Evolutionary conservation across 2,113 vertebrate species (phyloP), one percentile per base, ranked within the genome.

Genomic region (Gavialis gangeticus): DNA sequence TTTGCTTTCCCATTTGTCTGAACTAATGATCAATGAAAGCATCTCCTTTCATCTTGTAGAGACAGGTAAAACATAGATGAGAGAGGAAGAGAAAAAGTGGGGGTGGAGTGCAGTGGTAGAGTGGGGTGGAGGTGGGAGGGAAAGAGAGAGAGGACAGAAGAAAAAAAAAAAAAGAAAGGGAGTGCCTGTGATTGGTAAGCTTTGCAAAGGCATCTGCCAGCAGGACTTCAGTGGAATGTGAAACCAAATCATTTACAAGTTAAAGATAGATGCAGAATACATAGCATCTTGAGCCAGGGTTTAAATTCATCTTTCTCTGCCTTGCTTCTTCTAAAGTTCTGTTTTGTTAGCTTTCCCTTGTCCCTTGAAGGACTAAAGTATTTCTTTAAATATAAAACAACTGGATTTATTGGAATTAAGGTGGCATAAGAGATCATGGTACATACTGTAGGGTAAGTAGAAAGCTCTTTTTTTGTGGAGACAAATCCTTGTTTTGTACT

Each of bases 251-350:
- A 97, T 98, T 99, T 98, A 98, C 97, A 98, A 98, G 99, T 99
- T 99, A 99, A 99, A 99, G 99, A 99, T 99, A 99, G 99, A 98
- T 97, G 84, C 98, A 96, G 98, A 97, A 89, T 93, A 98, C 97
- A 95, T 97, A 97, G 97, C 97, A 96, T 97, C 97, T 97, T 96
- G 97, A 97, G 97, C 98, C 98, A 97, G 98, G 97, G 96, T 98
- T 98, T 98, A 98, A 98, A 98, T 98, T 98, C 98, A 97, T 94
- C 91, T 94, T 94, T 97, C 95, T 97, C 95, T 82, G 96, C 93
- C 95, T 85, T 93, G 92, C 93, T 96, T 86, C 89, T 97, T 76
- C 28, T 80, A 82, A 95, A 90, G 91, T 88, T 95, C 94, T 86
- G 91, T 88, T 90, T 81, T 91, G 82, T 89, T 92, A 63, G 95